Conservation (phyloP, 2,797 vertebrate species). For the Malacoraja senta region DNA sequence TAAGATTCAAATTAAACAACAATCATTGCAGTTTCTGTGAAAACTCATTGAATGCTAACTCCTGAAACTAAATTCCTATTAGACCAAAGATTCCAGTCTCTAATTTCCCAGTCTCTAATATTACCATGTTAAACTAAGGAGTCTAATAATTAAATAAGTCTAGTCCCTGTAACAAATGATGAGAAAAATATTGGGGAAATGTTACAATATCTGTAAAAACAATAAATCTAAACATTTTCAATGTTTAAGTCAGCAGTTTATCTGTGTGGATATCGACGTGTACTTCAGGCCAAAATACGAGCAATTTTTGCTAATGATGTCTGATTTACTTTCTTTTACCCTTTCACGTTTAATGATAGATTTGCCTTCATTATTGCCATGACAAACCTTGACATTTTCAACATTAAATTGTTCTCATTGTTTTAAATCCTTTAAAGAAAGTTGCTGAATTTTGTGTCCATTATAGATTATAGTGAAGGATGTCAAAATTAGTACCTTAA, state of each 20-base stretch:
- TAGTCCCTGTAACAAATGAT: not conserved
- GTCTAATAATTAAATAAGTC: not conserved
- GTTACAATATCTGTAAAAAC: not conserved
- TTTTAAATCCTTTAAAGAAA: not conserved
- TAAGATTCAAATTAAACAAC: not conserved
- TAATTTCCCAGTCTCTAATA: not conserved
- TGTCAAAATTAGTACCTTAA: not conserved
- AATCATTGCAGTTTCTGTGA: not conserved
- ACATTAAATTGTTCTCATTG: not conserved
- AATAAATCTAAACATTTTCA: not conserved
- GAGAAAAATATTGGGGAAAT: not conserved
- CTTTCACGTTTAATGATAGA: too few species aligned
- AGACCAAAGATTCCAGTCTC: not conserved
- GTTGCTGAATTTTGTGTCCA: not conserved
- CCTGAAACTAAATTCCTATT: not conserved
- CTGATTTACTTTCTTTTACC: not conserved
- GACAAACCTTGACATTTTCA: not conserved
- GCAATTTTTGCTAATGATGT: not conserved
- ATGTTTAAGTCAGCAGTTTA: not conserved
- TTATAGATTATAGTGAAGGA: not conserved
- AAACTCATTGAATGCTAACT: not conserved
- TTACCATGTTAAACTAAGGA: not conserved
- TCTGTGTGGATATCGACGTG: not conserved
- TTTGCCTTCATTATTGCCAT: not conserved
- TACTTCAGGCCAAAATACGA: not conserved